phyloP scores from a whole-genome alignment of 2,113 vertebrate species.

The Otus sunia region DNA sequence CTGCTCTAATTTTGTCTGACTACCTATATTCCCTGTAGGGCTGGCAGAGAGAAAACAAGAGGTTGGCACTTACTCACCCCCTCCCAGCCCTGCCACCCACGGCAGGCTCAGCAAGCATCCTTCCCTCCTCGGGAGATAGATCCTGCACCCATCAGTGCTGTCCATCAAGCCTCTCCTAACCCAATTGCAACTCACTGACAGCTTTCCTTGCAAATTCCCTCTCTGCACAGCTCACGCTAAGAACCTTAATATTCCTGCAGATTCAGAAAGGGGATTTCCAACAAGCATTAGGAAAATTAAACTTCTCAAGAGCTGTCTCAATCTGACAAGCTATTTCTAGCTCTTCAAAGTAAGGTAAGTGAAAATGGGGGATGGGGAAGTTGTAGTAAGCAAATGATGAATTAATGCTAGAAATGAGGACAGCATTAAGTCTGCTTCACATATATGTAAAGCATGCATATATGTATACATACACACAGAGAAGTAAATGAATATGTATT shows the following conservation, averaged over 20 bases:
- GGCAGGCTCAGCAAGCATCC: not conserved
- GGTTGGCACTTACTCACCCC: not conserved
- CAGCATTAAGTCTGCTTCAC: not conserved
- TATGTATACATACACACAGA: fast-evolving
- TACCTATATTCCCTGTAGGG: not conserved
- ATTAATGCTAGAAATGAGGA: not conserved
- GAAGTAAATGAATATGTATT: not conserved
- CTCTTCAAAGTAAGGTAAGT: conserved; percentile 18
- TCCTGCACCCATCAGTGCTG: not conserved
- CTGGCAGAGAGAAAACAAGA: not conserved
- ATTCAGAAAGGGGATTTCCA: conserved; percentile 61
- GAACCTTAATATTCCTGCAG: conserved; percentile 66
- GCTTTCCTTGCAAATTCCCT: conserved; percentile 30
- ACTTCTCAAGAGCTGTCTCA: conserved; percentile 61
- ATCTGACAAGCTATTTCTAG: conserved; percentile 67
- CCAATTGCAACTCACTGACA: not conserved
- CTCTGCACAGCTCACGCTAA: conserved; percentile 46
- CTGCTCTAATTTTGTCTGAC: not conserved
- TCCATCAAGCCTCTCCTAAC: not conserved
- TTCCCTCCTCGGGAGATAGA: not conserved
- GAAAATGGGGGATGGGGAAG: conserved; percentile 24
- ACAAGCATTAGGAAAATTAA: conserved; percentile 72
- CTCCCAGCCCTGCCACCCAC: not conserved
- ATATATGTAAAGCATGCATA: fast-evolving
- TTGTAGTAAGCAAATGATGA: not conserved